phyloP scores from a whole-genome alignment of 2,113 vertebrate species.

The Bubo blakistoni region DNA sequence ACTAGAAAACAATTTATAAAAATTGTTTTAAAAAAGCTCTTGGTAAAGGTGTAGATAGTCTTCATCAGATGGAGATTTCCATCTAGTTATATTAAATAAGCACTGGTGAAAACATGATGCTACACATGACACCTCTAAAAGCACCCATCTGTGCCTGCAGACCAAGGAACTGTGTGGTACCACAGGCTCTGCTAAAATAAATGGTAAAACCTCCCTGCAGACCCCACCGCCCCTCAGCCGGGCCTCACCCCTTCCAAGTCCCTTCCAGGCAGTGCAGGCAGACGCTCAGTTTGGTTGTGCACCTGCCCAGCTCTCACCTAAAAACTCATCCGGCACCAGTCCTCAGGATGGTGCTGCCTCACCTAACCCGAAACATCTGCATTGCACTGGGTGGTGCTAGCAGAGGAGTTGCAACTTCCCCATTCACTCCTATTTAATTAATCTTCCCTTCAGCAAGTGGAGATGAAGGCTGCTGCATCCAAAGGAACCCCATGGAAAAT shows the following conservation, averaged over 20 bases:
- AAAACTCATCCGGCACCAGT: background rate
- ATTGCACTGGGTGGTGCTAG: background rate
- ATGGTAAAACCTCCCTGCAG: background rate
- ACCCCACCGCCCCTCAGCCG: background rate
- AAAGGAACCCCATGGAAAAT: background rate
- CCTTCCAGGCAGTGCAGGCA: background rate
- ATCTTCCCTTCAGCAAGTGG: background rate
- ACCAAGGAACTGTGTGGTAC: background rate
- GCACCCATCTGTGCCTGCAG: background rate
- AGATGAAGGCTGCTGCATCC: background rate
- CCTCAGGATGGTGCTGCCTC: accelerated
- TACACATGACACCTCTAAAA: background rate
- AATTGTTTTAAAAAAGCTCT: background rate
- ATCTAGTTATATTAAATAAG: background rate
- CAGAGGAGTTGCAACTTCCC: background rate
- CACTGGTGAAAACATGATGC: background rate
- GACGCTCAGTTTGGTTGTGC: accelerated
- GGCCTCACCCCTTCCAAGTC: background rate
- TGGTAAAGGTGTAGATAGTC: background rate
- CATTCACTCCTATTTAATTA: background rate
- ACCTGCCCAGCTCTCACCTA: background rate
- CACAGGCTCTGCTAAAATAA: background rate
- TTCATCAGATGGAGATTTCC: background rate
- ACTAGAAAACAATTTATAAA: background rate
- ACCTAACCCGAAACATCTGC: background rate